Evolutionary conservation across 2,113 vertebrate genomes (phyloP).

Genomic region (Gambusia affinis): DNA sequence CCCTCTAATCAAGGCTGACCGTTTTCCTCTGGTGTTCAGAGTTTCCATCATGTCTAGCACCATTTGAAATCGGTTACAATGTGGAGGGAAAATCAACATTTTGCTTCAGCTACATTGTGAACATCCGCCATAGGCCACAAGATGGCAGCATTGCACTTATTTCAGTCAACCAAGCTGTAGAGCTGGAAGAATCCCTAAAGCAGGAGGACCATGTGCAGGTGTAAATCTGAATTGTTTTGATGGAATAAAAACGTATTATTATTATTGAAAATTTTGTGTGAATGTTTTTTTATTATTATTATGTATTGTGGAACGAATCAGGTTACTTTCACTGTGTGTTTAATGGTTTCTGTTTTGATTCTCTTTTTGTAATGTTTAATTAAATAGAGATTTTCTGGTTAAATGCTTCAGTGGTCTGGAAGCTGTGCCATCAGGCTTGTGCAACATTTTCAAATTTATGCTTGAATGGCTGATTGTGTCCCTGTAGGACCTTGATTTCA

Average conservation of each 20-base stretch:
- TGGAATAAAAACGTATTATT: neutral
- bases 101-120: neutral
- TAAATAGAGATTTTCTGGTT: neutral
- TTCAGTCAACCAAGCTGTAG: neutral
- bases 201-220: neutral
- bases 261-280: neutral
- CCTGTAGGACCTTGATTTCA: neutral
- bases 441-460: neutral
- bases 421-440: neutral
- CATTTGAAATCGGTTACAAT: constrained; percentile 99
- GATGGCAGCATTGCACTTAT: constrained; percentile 39
- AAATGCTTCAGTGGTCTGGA: too few relatives aligned
- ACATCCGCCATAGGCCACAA: constrained; percentile 25
- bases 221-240: neutral
- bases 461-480: neutral
- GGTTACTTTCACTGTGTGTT: neutral
- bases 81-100: constrained; percentile 86
- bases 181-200: neutral
- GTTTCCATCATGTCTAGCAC: constrained; percentile 93
- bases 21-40: constrained; percentile 99
- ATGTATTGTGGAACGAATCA: too few relatives aligned
- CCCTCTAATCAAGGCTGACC: constrained; percentile 93
- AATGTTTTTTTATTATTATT: too few relatives aligned
- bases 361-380: neutral
- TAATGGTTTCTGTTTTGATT: neutral